Evolutionary conservation across 2,797 vertebrate genomes (phyloP).

Genomic region (Ctenopoma kingsleyae): DNA sequence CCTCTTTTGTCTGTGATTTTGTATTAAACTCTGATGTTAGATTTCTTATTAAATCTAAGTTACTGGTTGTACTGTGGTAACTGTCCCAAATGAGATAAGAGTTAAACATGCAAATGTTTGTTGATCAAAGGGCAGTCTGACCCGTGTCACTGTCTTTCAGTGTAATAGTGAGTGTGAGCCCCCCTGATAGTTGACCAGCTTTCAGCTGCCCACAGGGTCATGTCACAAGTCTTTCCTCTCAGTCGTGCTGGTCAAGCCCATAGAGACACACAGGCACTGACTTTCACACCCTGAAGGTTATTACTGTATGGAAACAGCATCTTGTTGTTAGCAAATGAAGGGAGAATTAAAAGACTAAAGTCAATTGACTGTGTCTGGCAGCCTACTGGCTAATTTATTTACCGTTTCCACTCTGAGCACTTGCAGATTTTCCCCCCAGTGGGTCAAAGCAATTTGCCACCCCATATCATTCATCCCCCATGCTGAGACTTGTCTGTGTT

Average conservation of each 20-base stretch:
- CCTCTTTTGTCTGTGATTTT: not conserved
- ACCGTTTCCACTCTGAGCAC: constrained; percentile 41
- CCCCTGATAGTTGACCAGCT: constrained; percentile 36
- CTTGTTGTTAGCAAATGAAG: constrained; percentile 40
- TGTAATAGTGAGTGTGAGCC: constrained; percentile 31
- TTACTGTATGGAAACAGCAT: constrained; percentile 64
- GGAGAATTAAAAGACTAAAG: constrained; percentile 62
- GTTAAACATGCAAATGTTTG: constrained; percentile 4
- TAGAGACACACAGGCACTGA: constrained; percentile 38
- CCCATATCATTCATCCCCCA: constrained; percentile 25
- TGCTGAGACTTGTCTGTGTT: constrained; percentile 36
- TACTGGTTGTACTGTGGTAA: too few species aligned
- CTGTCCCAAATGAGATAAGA: not conserved
- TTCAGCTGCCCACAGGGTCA: constrained; percentile 36
- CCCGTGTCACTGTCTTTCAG: constrained; percentile 12
- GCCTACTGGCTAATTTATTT: constrained; percentile 65
- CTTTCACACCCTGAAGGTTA: constrained; percentile 69
- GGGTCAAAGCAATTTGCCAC: constrained; percentile 68
- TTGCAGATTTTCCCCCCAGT: constrained; percentile 31
- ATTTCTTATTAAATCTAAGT: not conserved
- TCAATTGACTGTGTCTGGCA: constrained; percentile 59
- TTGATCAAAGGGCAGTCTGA: constrained; percentile 33
- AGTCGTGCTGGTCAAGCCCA: constrained; percentile 38
- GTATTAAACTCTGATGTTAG: not conserved
- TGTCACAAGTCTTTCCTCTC: constrained; percentile 45